These are phyloP conservation scores for Sciurus carolinensis DNA, from an alignment of 2,797 vertebrate genomes.

Conservation along the genomic window DNA sequence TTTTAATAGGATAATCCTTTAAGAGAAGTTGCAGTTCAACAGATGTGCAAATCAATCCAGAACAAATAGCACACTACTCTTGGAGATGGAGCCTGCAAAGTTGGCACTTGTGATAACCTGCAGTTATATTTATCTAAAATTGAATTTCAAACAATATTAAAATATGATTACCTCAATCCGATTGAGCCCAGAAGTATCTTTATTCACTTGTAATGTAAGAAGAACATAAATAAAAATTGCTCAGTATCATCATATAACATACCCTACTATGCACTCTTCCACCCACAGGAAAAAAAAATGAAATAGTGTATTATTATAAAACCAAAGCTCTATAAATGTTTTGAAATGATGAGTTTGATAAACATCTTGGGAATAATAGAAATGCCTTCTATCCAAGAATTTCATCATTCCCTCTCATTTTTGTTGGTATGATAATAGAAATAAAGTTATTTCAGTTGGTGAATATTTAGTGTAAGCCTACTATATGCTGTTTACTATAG, in stretches of 20 bases:
- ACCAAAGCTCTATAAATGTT: background rate
- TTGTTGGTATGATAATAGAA: slow-evolving; percentile 11
- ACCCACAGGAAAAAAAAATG: background rate
- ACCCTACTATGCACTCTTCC: background rate
- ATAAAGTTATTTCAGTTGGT: slow-evolving; percentile 3
- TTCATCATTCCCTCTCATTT: background rate
- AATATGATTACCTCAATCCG: slow-evolving; percentile 76
- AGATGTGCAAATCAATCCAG: slow-evolving; percentile 75
- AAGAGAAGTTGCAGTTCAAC: slow-evolving; percentile 75
- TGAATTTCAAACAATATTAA: slow-evolving; percentile 85
- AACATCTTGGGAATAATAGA: background rate
- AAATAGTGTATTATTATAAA: background rate
- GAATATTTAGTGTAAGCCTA: background rate
- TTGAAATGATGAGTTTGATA: slow-evolving; percentile 56
- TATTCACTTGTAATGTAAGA: slow-evolving; percentile 65
- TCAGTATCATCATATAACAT: slow-evolving; percentile 14
- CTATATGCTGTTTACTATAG: background rate
- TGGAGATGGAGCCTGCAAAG: slow-evolving; percentile 4
- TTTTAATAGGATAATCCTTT: slow-evolving; percentile 83
- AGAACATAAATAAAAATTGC: slow-evolving; percentile 60
- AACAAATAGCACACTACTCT: slow-evolving; percentile 63
- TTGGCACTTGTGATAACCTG: slow-evolving; percentile 78
- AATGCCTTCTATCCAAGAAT: slow-evolving; percentile 6
- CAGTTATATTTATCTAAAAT: slow-evolving; percentile 85
- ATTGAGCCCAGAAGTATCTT: slow-evolving; percentile 42